Conservation (phyloP, 2,113 vertebrate species). For the Aythya baeri region DNA sequence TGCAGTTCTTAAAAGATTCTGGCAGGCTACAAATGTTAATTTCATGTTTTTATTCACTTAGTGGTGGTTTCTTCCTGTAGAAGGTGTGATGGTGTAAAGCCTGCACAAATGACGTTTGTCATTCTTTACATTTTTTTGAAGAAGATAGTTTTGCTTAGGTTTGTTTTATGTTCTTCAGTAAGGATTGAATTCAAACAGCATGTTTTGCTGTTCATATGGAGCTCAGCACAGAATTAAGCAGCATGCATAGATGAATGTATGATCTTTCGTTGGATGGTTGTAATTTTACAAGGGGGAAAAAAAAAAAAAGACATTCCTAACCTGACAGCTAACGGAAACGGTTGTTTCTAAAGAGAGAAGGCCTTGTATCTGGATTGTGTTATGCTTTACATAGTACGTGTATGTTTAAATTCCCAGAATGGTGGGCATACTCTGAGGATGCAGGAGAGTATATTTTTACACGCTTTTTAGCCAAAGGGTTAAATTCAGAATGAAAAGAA, state of each 20-base stretch:
- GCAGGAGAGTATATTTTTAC: not conserved
- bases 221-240: not conserved
- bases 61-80: not conserved
- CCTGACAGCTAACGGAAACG: not conserved
- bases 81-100: not conserved
- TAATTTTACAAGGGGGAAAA: not conserved
- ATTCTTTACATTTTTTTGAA: not conserved
- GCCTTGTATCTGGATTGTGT: not conserved
- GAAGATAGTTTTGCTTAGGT: not conserved
- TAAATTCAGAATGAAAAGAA: not conserved
- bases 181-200: not conserved
- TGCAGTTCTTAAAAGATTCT: not conserved
- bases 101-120: not conserved
- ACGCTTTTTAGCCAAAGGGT: not conserved
- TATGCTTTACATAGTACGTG: not conserved
- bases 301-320: not conserved
- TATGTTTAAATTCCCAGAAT: not conserved
- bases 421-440: not conserved
- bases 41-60: not conserved
- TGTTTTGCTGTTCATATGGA: not conserved
- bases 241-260: not conserved
- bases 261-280: not conserved
- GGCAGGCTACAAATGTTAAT: not conserved
- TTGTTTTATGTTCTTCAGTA: not conserved
- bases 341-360: not conserved